A percentile compares a stretch with the other conserved stretches of the same genome.
These are phyloP conservation scores for Thymelicus acteon DNA, from an alignment of 2,888 invertebrate species.

Conservation along the genomic window DNA sequence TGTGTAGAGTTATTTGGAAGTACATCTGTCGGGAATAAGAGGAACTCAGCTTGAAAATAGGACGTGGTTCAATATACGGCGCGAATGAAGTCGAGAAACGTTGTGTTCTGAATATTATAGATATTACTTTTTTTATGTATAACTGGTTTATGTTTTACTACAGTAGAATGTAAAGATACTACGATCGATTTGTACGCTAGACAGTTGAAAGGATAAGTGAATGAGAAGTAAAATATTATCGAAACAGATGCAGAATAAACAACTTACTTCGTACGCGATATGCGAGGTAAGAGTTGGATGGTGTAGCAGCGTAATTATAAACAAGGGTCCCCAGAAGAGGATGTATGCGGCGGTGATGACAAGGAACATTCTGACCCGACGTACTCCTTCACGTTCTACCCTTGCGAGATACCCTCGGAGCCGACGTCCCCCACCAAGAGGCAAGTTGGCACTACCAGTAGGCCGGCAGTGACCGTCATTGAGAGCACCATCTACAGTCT, in stretches of 20 bases:
- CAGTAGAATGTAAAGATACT: background rate
- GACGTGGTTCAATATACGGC: slow-evolving; percentile 28
- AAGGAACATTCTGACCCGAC: slow-evolving; percentile 93
- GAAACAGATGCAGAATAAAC: background rate
- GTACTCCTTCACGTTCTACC: slow-evolving; percentile 92
- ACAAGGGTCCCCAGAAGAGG: slow-evolving; percentile 95
- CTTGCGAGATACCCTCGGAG: slow-evolving; percentile 91
- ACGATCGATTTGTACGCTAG: background rate
- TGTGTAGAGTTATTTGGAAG: slow-evolving; percentile 92
- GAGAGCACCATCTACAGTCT: slow-evolving; percentile 77
- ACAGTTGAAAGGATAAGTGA: background rate
- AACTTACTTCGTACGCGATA: slow-evolving; percentile 89
- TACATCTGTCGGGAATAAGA: slow-evolving; percentile 64
- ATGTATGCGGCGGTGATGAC: slow-evolving; percentile 94
- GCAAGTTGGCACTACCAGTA: slow-evolving; percentile 66
- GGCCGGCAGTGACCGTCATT: slow-evolving; percentile 67
- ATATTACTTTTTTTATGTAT: background rate
- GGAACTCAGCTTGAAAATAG: slow-evolving; percentile 37
- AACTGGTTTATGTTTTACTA: background rate
- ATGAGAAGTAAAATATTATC: background rate
- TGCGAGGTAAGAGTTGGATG: slow-evolving; percentile 90
- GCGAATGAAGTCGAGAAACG: slow-evolving; percentile 25
- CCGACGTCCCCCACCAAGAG: slow-evolving; percentile 88
- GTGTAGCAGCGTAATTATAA: slow-evolving; percentile 92
- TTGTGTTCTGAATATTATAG: slow-evolving; percentile 22